phyloP scores from a whole-genome alignment of 2,113 vertebrate species.

The Lepisosteus oculatus region DNA sequence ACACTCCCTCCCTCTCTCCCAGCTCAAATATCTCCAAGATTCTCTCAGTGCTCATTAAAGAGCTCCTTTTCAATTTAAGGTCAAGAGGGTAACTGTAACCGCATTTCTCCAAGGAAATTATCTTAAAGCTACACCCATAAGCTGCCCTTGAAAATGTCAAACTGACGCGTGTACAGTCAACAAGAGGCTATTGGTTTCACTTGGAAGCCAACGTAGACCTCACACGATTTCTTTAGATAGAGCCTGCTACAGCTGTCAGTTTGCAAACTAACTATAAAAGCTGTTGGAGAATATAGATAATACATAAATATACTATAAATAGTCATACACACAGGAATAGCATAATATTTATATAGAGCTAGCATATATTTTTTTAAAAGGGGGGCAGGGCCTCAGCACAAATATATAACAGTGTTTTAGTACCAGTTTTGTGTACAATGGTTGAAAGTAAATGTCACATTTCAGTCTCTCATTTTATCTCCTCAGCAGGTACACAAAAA shows the following conservation, averaged over 20 bases:
- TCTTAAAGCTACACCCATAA: slow-evolving; percentile 60
- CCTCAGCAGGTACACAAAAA: too few relatives aligned
- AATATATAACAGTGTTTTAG: too few relatives aligned
- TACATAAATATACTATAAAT: neutral
- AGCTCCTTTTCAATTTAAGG: neutral
- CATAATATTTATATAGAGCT: too few relatives aligned
- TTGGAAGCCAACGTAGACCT: slow-evolving; percentile 61
- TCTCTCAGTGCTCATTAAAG: slow-evolving; percentile 1
- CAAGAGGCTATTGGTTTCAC: slow-evolving; percentile 58
- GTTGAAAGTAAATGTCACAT: too few relatives aligned
- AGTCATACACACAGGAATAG: neutral
- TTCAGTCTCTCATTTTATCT: too few relatives aligned
- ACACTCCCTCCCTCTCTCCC: neutral
- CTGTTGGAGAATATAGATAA: neutral
- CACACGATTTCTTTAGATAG: slow-evolving; percentile 43
- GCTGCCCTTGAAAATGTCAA: slow-evolving; percentile 69
- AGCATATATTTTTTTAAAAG: too few relatives aligned
- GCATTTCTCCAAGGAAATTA: slow-evolving; percentile 60
- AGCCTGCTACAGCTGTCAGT: slow-evolving; percentile 27
- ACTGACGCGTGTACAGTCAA: slow-evolving; percentile 65
- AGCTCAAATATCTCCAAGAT: neutral
- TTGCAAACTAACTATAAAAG: slow-evolving; percentile 25
- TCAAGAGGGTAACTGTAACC: slow-evolving; percentile 1
- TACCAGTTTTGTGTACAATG: too few relatives aligned
- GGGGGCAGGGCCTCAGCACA: too few relatives aligned